Evolutionary conservation across 2,113 vertebrate species (phyloP).

Genomic region (Myodes glareolus): DNA sequence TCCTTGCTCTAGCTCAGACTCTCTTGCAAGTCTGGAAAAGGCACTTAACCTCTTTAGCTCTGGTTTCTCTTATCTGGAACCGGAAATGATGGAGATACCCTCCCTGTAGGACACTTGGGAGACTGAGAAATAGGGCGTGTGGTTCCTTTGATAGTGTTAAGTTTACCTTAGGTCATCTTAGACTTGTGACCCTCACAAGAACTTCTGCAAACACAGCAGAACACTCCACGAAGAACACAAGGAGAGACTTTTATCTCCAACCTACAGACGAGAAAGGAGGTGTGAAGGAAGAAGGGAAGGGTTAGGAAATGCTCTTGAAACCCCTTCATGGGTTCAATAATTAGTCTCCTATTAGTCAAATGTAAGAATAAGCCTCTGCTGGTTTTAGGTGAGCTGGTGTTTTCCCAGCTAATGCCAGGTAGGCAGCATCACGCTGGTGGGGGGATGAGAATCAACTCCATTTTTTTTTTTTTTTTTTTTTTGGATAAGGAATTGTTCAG

Average conservation of each 20-base stretch:
- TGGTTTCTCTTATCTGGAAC: slow-evolving; percentile 29
- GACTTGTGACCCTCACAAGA: neutral
- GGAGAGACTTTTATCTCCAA: slow-evolving; percentile 11
- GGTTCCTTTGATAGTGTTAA: neutral
- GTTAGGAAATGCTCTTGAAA: neutral
- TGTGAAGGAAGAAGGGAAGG: neutral
- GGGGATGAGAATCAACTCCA: neutral
- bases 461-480: neutral
- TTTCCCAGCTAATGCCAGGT: slow-evolving; percentile 8
- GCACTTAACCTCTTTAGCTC: neutral
- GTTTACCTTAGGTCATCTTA: neutral
- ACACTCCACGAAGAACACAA: neutral
- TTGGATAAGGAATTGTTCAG: neutral
- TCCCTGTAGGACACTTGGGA: neutral
- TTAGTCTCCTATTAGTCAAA: neutral
- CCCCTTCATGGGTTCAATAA: neutral
- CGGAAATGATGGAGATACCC: slow-evolving; percentile 37
- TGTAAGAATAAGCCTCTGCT: neutral
- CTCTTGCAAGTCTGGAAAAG: neutral
- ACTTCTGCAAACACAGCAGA: slow-evolving; percentile 37
- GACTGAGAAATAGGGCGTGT: slow-evolving; percentile 14
- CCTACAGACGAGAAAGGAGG: neutral
- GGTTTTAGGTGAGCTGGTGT: neutral
- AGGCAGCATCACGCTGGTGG: neutral
- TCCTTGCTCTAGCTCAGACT: neutral